Conservation (phyloP, 1,140 invertebrate species). For the Caenorhabditis latens region DNA sequence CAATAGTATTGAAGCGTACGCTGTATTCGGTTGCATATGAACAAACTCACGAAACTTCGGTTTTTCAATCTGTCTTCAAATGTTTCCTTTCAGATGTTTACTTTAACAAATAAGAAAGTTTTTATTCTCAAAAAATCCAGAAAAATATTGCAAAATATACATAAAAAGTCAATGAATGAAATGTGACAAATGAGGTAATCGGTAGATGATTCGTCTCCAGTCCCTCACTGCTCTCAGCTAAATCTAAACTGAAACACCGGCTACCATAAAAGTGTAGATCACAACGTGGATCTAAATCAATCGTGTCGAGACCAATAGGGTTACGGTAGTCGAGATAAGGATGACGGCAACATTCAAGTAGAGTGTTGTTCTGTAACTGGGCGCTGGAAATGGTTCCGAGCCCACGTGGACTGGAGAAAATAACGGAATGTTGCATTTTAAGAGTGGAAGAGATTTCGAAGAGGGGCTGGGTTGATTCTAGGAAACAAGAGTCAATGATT, state of each 20-base stretch:
- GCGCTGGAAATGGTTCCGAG: conserved; percentile 14
- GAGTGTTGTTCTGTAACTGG: conserved; percentile 35
- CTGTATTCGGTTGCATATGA: no score
- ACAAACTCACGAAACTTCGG: no score
- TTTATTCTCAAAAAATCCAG: no score
- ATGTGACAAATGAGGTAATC: neutral
- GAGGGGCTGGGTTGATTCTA: neutral
- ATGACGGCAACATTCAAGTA: conserved; percentile 23
- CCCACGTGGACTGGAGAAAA: conserved; percentile 20
- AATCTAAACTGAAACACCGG: neutral
- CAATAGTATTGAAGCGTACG: no score
- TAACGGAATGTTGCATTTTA: neutral
- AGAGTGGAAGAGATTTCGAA: conserved; percentile 20
- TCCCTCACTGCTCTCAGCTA: neutral
- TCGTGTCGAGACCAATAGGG: conserved; percentile 10
- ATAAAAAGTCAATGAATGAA: no score
- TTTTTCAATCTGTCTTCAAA: no score
- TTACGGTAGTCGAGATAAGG: conserved; percentile 21
- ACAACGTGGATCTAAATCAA: conserved; percentile 37
- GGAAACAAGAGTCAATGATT: conserved; percentile 4
- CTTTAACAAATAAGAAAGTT: no score
- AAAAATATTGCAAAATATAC: no score
- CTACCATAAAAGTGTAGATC: conserved; percentile 35
- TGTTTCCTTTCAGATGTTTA: no score
- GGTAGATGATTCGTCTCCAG: neutral